A percentile compares a stretch with the other conserved stretches of the same genome.
Conservation (phyloP, 2,797 vertebrate species). For the Anas flavirostris region DNA sequence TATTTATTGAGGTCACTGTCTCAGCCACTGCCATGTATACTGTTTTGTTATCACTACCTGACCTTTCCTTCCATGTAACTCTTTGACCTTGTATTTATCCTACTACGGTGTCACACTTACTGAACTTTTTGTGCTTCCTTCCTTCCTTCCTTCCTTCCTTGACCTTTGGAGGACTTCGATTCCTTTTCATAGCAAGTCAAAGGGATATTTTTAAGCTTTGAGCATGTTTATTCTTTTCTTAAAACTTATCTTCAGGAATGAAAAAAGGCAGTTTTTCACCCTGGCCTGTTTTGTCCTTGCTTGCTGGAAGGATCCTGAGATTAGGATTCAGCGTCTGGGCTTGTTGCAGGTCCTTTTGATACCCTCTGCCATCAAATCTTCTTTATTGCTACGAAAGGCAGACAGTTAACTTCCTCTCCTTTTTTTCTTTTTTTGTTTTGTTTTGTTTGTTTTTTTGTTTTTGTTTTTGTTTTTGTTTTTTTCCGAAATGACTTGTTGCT, state of each 20-base stretch:
- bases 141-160: too few species aligned
- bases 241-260: background rate
- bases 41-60: background rate
- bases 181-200: background rate
- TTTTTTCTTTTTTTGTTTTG: too few species aligned
- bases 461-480: background rate
- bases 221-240: background rate
- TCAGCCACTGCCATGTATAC: background rate
- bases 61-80: background rate
- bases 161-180: background rate
- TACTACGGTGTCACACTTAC: background rate
- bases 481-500: background rate
- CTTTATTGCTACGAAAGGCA: background rate
- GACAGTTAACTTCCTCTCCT: background rate
- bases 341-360: background rate
- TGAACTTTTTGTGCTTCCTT: too few species aligned
- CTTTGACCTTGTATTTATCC: background rate
- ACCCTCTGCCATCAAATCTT: background rate
- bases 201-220: background rate
- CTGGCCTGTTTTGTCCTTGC: accelerated
- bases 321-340: background rate
- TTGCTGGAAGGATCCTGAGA: background rate
- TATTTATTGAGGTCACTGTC: background rate
- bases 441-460: too few species aligned
- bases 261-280: background rate